Evolutionary conservation across 2,888 invertebrate species (phyloP).

Genomic region (Diogma glabrata): DNA sequence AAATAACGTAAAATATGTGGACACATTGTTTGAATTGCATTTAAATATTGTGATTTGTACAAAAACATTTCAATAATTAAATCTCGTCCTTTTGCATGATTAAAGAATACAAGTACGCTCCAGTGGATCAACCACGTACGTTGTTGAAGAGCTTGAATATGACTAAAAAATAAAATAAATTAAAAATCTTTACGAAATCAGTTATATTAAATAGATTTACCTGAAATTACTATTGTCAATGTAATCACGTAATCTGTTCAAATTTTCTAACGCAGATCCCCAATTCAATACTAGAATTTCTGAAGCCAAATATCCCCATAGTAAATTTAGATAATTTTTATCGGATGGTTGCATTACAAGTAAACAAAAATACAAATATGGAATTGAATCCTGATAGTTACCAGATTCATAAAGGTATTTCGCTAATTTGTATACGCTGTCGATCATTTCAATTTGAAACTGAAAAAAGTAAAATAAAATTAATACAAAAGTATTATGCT

Average conservation of each 20-base stretch:
- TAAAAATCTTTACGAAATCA: too few relatives aligned
- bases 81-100: slow-evolving; percentile 93
- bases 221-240: slow-evolving; percentile 85
- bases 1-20: slow-evolving; percentile 96
- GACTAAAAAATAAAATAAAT: too few relatives aligned
- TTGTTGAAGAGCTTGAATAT: slow-evolving; percentile 87
- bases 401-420: slow-evolving; percentile 99
- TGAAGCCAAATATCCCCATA: slow-evolving; percentile 89
- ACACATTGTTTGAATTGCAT: slow-evolving; percentile 98
- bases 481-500: too few relatives aligned
- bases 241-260: slow-evolving; percentile 88
- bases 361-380: slow-evolving; percentile 93
- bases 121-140: slow-evolving; percentile 99
- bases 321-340: slow-evolving; percentile 80
- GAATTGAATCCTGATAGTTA: slow-evolving; percentile 89
- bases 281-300: slow-evolving; percentile 91
- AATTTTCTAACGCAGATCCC: slow-evolving; percentile 94
- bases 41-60: slow-evolving; percentile 91
- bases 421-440: slow-evolving; percentile 86
- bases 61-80: slow-evolving; percentile 97
- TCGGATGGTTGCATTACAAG: slow-evolving; percentile 83
- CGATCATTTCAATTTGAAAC: slow-evolving; percentile 90
- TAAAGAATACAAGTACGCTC: slow-evolving; percentile 98
- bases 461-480: too few relatives aligned
- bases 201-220: too few relatives aligned